Evolutionary conservation across 2,797 vertebrate species (phyloP), one percentile per base, ranked within the genome.

Genomic region (Tragopan temminckii): DNA sequence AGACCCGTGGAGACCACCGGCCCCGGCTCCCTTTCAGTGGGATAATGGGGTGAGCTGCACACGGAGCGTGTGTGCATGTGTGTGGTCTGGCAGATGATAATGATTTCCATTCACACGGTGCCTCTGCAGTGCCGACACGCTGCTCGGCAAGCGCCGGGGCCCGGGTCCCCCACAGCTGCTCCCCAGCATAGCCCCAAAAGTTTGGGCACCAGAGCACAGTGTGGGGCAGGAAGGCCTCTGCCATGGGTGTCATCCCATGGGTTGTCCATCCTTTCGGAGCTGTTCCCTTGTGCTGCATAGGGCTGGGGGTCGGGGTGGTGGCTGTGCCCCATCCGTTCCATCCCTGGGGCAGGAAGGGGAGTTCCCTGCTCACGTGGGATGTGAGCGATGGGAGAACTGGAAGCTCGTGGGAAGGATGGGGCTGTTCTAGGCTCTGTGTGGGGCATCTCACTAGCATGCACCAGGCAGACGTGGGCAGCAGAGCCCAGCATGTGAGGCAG

Each of bases 71-170:
- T 5, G 1, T 79, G 95, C 80, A 79, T 95, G 95, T 96, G 96
- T 95, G 96, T 97, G 96, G 96, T 97, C 96, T 59, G 9, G 4
- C 0, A 0, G 82, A 91, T 91, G 94, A 96, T 91, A 97, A 96
- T 94, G 94, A 89, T 92, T 95, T 96, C 88, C 88, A 94, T 90
- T 92, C 95, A 62, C 74, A 63, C 82, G 72, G 82, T 80, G 87
- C 89, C 76, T 93, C 91, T 0, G 6, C 92, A 75, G 70, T 0
- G 3, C 43, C 4, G 63, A 81, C 23, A 42, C 0, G 10, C 82
- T 13, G 77, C 90, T 57, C 80, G 66, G 77, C 2, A 1, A 83
- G 58, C 3, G 0, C 24, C 35, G n/a, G 45, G 29, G 76, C 53
- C 16, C 33, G 59, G 76, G 80, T 88, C 61, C 77, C 46, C 0